These are phyloP conservation scores for Mola mola DNA, from an alignment of 2,113 vertebrate species.

Conservation along the genomic window DNA sequence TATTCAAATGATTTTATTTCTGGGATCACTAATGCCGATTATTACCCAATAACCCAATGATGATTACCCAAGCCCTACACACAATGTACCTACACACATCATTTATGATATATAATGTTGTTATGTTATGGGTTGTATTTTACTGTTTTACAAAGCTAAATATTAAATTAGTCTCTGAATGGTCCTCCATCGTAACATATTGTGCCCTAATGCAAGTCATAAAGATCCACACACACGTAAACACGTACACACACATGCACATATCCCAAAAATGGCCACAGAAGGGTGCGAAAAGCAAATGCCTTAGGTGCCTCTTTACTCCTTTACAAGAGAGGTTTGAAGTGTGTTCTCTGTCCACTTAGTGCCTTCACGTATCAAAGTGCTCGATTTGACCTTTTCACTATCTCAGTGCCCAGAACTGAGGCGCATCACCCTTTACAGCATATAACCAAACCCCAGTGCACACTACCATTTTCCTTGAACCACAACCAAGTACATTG, in stretches of 20 bases:
- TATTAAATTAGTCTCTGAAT: too few species aligned
- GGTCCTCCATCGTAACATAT: too few species aligned
- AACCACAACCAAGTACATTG: not conserved
- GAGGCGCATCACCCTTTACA: slow-evolving; percentile 27
- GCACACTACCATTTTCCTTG: not conserved
- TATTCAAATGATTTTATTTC: too few species aligned
- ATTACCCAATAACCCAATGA: too few species aligned
- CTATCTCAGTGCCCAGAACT: slow-evolving; percentile 30
- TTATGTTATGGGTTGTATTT: too few species aligned
- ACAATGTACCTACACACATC: too few species aligned
- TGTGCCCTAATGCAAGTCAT: too few species aligned
- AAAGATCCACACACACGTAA: not conserved
- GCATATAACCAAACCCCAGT: not conserved
- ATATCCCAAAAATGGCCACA: slow-evolving; percentile 14
- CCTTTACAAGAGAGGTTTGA: slow-evolving; percentile 29
- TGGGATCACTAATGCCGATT: too few species aligned
- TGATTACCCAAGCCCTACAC: too few species aligned
- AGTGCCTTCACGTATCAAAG: slow-evolving; percentile 47
- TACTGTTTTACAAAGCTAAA: too few species aligned
- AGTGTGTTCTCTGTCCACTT: slow-evolving; percentile 49
- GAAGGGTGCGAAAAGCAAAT: slow-evolving; percentile 37
- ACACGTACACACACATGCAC: not conserved
- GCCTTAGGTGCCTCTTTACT: slow-evolving; percentile 38
- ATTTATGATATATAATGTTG: too few species aligned
- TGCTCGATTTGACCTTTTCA: slow-evolving; percentile 61